Conservation (phyloP, 1,140 invertebrate genomes). For the Camponotus floridanus region DNA sequence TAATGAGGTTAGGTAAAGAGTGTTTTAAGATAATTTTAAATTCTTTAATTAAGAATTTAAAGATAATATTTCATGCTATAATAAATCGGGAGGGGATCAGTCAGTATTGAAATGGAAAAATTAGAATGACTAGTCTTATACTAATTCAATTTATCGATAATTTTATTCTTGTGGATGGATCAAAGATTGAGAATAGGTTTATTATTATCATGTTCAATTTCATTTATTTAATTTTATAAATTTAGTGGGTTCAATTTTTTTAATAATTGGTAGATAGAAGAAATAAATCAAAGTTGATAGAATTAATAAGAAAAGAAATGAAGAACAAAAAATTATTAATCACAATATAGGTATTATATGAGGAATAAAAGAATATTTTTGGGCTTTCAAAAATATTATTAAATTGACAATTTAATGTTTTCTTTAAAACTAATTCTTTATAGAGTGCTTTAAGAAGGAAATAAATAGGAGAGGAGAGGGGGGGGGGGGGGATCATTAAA, state of each 20-base stretch:
- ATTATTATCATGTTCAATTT: slow-evolving; percentile 82
- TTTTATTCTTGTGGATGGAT: slow-evolving; percentile 69
- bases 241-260: no score
- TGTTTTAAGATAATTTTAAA: slow-evolving; percentile 53
- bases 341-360: slow-evolving; percentile 72
- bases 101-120: slow-evolving; percentile 1
- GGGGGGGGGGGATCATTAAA: no score
- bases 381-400: slow-evolving; percentile 65
- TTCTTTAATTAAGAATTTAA: slow-evolving; percentile 40
- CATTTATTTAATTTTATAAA: slow-evolving; percentile 86
- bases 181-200: slow-evolving; percentile 77
- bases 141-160: slow-evolving; percentile 87
- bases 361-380: slow-evolving; percentile 73
- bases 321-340: slow-evolving; percentile 66
- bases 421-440: slow-evolving; percentile 83
- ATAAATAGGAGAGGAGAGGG: no score
- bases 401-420: slow-evolving; percentile 83
- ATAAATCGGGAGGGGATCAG: not conserved
- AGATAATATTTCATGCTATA: not conserved
- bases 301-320: slow-evolving; percentile 74
- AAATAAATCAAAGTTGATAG: slow-evolving; percentile 66
- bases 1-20: slow-evolving; percentile 73
- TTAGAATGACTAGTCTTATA: not conserved
- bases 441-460: no score
- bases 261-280: no score